phyloP scores from a whole-genome alignment of 1,140 invertebrate genomes.

The Halesus radiatus region DNA sequence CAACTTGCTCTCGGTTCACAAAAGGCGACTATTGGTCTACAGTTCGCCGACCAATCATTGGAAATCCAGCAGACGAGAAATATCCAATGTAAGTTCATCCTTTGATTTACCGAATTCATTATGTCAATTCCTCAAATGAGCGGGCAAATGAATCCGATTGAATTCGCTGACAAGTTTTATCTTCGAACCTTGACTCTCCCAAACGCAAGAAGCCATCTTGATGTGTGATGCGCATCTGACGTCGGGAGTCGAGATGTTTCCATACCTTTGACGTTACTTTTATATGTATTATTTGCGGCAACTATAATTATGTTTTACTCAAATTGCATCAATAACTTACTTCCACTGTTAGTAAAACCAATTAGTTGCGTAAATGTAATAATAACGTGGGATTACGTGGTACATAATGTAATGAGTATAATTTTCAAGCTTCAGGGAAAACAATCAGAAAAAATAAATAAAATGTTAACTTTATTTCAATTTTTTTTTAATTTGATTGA shows the following conservation, averaged over 20 bases:
- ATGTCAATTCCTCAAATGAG: slow-evolving; percentile 40
- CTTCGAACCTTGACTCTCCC: neutral
- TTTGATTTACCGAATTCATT: slow-evolving; percentile 41
- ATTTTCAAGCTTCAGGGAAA: too few species aligned
- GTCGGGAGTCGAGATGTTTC: slow-evolving; percentile 27
- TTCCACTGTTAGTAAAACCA: too few species aligned
- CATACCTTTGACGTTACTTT: neutral
- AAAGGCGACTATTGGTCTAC: slow-evolving; percentile 71
- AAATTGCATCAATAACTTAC: too few species aligned
- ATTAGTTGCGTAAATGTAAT: too few species aligned
- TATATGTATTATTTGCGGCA: neutral
- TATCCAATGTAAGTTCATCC: slow-evolving; percentile 68
- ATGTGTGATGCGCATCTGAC: slow-evolving; percentile 23
- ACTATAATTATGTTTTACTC: too few species aligned
- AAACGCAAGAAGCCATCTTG: slow-evolving; percentile 28
- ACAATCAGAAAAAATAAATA: too few species aligned
- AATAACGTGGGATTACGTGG: too few species aligned
- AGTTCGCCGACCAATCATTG: slow-evolving; percentile 71
- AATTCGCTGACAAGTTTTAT: slow-evolving; percentile 24
- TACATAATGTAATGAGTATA: too few species aligned
- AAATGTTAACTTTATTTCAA: too few species aligned
- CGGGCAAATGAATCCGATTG: slow-evolving; percentile 37
- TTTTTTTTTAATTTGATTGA: too few species aligned
- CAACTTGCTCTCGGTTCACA: slow-evolving; percentile 67
- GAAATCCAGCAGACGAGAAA: slow-evolving; percentile 66